These are phyloP conservation scores for Pseudochaenichthys georgianus DNA, from an alignment of 2,797 vertebrate species.

Conservation along the genomic window DNA sequence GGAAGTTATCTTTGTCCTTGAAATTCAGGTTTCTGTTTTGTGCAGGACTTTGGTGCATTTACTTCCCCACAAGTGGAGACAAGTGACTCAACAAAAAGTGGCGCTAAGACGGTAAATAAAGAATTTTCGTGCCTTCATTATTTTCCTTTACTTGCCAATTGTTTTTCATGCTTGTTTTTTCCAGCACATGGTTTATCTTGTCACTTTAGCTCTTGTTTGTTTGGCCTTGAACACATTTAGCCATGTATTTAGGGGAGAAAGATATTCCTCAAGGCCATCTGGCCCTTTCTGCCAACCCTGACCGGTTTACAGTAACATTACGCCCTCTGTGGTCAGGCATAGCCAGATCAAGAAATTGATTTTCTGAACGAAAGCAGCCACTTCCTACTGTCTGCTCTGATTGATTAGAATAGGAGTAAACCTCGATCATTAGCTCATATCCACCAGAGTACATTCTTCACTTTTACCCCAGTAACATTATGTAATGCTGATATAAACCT, in stretches of 20 bases:
- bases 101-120: slow-evolving; percentile 69
- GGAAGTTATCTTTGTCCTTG: slow-evolving; percentile 26
- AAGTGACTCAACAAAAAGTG: slow-evolving; percentile 65
- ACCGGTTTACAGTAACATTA: slow-evolving; percentile 65
- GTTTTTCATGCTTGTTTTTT: slow-evolving; percentile 33
- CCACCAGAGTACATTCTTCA: slow-evolving; percentile 5
- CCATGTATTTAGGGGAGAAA: slow-evolving; percentile 41
- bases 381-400: slow-evolving; percentile 43
- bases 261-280: slow-evolving; percentile 53
- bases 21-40: slow-evolving; percentile 35
- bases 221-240: slow-evolving; percentile 48
- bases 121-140: neutral
- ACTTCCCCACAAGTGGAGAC: slow-evolving; percentile 69
- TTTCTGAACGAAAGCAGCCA: slow-evolving; percentile 52
- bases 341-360: slow-evolving; percentile 71
- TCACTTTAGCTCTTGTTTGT: slow-evolving; percentile 39
- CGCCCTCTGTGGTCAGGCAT: slow-evolving; percentile 60
- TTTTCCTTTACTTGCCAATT: slow-evolving; percentile 33
- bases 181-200: slow-evolving; percentile 23
- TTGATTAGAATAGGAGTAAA: slow-evolving; percentile 28
- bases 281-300: slow-evolving; percentile 45
- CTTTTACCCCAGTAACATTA: slow-evolving; percentile 1
- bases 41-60: slow-evolving; percentile 80
- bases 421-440: neutral
- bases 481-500: slow-evolving; percentile 12